These are phyloP conservation scores for Rosalia funebris DNA, from an alignment of 2,888 invertebrate species.

Conservation along the genomic window DNA sequence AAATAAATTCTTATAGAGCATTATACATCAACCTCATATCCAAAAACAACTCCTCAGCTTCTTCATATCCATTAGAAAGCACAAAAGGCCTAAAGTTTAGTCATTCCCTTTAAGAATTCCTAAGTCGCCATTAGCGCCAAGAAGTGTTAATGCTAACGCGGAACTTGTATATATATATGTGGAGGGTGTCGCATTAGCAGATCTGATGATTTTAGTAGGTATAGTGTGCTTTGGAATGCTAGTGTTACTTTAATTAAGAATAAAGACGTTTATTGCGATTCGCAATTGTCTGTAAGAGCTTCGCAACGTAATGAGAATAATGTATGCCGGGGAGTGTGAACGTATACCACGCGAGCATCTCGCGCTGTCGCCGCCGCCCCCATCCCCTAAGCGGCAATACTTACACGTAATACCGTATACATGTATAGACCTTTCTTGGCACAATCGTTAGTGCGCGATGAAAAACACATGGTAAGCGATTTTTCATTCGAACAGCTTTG, in stretches of 20 bases:
- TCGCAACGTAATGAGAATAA: constrained; percentile 57
- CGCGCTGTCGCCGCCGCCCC: no score
- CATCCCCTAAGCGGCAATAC: no score
- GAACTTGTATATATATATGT: constrained; percentile 54
- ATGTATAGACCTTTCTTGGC: no score
- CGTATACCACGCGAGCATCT: constrained; percentile 32
- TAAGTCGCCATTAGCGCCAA: constrained; percentile 59
- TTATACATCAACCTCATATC: constrained; percentile 48
- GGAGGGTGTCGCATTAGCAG: constrained; percentile 55
- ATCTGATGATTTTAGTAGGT: constrained; percentile 57
- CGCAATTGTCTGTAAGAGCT: constrained; percentile 60
- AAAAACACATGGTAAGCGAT: no score
- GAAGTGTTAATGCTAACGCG: constrained; percentile 53
- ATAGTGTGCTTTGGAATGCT: constrained; percentile 56
- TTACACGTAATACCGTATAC: no score
- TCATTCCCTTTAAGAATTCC: constrained; percentile 64
- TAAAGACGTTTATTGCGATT: constrained; percentile 60
- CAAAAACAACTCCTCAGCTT: constrained; percentile 51
- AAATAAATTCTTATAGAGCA: constrained; percentile 46
- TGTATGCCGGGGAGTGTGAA: constrained; percentile 52
- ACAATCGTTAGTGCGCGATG: no score
- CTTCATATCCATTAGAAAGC: constrained; percentile 58
- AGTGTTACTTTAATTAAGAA: constrained; percentile 62
- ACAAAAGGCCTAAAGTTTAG: constrained; percentile 62
- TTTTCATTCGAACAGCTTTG: no score